These are phyloP conservation scores for Dynastes grantii DNA, from an alignment of 2,888 invertebrate genomes.

Conservation along the genomic window DNA sequence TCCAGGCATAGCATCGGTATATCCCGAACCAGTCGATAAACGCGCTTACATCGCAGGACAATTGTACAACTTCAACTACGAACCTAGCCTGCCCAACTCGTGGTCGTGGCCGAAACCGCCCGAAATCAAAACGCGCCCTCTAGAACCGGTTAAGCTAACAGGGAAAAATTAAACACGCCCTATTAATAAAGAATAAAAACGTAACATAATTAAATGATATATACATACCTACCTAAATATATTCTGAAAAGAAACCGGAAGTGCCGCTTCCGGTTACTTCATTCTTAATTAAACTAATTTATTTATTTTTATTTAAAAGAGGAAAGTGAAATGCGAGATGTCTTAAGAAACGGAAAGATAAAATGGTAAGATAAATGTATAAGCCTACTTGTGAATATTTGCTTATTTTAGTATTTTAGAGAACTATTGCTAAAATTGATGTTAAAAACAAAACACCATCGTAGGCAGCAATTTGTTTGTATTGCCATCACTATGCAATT, in stretches of 20 bases:
- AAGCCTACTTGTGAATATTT: too few species aligned
- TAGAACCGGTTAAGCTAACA: conserved; percentile 54
- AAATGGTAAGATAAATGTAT: too few species aligned
- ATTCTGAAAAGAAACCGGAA: too few species aligned
- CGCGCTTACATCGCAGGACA: conserved; percentile 80
- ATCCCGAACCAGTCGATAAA: conserved; percentile 88
- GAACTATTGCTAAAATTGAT: background rate
- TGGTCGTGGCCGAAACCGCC: conserved; percentile 75
- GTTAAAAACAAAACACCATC: background rate
- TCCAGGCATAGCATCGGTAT: conserved; percentile 85
- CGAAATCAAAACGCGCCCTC: conserved; percentile 64
- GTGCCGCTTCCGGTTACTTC: too few species aligned
- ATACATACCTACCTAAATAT: background rate
- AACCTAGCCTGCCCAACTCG: conserved; percentile 81
- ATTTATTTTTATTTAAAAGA: conserved; percentile 25
- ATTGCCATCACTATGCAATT: background rate
- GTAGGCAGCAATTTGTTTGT: background rate
- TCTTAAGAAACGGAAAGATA: background rate
- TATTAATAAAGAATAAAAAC: background rate
- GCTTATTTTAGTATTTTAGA: background rate
- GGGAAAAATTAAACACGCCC: conserved; percentile 10
- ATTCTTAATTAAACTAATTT: conserved; percentile 1
- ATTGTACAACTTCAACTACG: conserved; percentile 86
- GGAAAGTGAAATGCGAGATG: too few species aligned
- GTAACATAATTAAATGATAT: background rate